A percentile compares a stretch with the other conserved stretches of the same genome.
Evolutionary conservation across 1,140 invertebrate genomes (phyloP).

Genomic region (Cecropterus lyciades): DNA sequence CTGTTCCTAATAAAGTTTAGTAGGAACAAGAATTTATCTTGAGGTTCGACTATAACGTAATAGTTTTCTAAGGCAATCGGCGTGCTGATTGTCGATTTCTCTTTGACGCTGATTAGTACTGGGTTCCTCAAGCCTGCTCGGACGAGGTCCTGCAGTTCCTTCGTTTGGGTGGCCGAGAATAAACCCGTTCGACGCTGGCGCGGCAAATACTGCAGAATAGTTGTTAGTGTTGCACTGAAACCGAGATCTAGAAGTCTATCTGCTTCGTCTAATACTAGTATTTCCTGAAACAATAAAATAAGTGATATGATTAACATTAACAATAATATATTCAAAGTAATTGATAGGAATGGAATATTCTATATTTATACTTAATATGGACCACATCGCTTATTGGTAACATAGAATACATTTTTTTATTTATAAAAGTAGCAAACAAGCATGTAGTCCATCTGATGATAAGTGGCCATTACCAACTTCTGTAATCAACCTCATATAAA

Average conservation of each 20-base stretch:
- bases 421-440: no score
- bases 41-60: slow-evolving; percentile 91
- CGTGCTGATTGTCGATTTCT: slow-evolving; percentile 92
- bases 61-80: slow-evolving; percentile 94
- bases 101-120: slow-evolving; percentile 94
- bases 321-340: no score
- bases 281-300: slow-evolving; percentile 86
- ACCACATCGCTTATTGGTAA: no score
- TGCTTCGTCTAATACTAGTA: slow-evolving; percentile 98
- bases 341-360: no score
- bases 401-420: no score
- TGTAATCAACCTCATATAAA: no score
- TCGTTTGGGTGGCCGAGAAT: slow-evolving; percentile 99
- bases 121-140: slow-evolving; percentile 98
- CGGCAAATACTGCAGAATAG: slow-evolving; percentile 95
- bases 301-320: no score
- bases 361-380: no score
- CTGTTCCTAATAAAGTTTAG: slow-evolving; percentile 90
- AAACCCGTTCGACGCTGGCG: slow-evolving; percentile 97
- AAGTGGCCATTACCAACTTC: no score
- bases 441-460: no score
- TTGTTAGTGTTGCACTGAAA: slow-evolving; percentile 94
- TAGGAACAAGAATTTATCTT: slow-evolving; percentile 91
- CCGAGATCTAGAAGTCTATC: slow-evolving; percentile 97
- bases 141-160: slow-evolving; percentile 95